Evolutionary conservation across 1,140 invertebrate genomes (phyloP), one percentile per base, ranked within the genome.

Genomic region (Hycleus cichorii): DNA sequence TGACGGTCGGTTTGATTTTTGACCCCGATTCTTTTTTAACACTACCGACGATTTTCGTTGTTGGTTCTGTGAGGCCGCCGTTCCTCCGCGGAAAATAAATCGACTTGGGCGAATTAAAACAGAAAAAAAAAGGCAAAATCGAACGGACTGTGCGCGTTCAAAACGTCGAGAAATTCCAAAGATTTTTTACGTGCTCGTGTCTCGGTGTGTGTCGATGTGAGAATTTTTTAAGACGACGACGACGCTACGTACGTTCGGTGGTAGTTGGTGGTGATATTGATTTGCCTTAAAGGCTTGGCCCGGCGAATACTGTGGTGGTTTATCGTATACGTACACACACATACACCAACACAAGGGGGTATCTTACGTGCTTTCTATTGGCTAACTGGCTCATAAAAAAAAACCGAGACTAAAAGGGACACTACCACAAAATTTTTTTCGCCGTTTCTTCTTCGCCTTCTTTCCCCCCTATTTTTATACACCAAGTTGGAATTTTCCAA

Each of bases 351-450:
- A 18, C 18, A 18, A 18, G 18, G 18, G 66, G 66, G 69, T 64
- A 63, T 72, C 69, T 70, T 70, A 70, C 69, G 70, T 71, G 66
- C 64, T 70, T 71, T 68, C 69, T 69, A 71, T 72, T 74, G 70
- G 72, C 66, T 72, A 68, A 69, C 68, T 72, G 68, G 72, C 65
- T 73, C 71, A 68, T 73, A 70, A 74, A 73, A 72, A 71, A 67
- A 32, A 32, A 32, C 4, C 4, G 32, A 32, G 32, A 32, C 60
- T 60, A 10, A n/a, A 62, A 69, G 64, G 62, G 67, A 69, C 65
- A 67, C 62, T 18, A 18, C 18, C 18, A 68, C 32, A 7, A 32
- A 42, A 42, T 66, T 72, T 72, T 72, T 72, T 69, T 42, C 9
- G 5, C 4, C 40, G 40, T 11, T 18, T 18, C 18, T 18, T 18